Base-by-base conservation (phyloP, 1,140 invertebrate genomes). In the Trigoniulus corallinus region DNA sequence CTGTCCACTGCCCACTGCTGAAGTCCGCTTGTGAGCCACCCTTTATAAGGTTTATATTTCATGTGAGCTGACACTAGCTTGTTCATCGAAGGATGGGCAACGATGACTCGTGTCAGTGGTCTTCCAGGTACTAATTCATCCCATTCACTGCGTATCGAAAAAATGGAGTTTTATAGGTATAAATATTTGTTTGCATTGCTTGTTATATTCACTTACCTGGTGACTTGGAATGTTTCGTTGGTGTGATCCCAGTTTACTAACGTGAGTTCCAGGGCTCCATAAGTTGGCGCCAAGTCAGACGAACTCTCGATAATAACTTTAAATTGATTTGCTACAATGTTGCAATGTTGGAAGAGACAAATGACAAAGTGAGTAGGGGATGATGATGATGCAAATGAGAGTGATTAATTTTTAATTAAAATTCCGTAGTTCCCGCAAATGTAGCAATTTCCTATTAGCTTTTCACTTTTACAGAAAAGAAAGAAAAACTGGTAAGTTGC, bases 321-420 rank as follows among this genome's bases (percentile, higher is more conserved):
- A 59, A 86, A 91, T 60, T 92, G 88, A 66, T 91, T 84, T 1
- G 86, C 81, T 83, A n/a, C n/a, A n/a, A n/a, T n/a, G n/a, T n/a
- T n/a, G n/a, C n/a, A n/a, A n/a, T n/a, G n/a, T n/a, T n/a, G n/a
- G n/a, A n/a, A n/a, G n/a, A n/a, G n/a, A n/a, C n/a, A n/a, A n/a
- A n/a, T n/a, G n/a, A n/a, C n/a, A n/a, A n/a, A n/a, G n/a, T n/a
- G n/a, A n/a, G n/a, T n/a, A n/a, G n/a, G n/a, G n/a, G n/a, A n/a
- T n/a, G n/a, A n/a, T n/a, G n/a, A n/a, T n/a, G n/a, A n/a, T n/a
- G n/a, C n/a, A 59, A 55, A 40, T 13, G 25, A 25, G 20, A n/a
- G 53, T 51, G 43, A 49, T 1, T 50, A 48, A 56, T 57, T 37
- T 41, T 1, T 54, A 10, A 3, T 1, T 26, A 39, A 12, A 39